Base-by-base conservation (phyloP, 2,888 invertebrate genomes). In the Parnassius mnemosyne region DNA sequence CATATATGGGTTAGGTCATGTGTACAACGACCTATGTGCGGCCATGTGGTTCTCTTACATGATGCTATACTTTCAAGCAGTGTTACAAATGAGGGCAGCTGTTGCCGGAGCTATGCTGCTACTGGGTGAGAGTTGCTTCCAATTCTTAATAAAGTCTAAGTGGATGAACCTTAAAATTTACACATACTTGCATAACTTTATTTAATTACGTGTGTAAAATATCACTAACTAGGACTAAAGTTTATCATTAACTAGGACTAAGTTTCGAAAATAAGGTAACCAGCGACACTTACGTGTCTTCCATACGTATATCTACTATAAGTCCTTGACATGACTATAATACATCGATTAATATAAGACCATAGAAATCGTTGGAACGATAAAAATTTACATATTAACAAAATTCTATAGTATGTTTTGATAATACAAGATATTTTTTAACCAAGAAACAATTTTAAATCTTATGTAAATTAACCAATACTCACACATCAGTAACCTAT, bases 1-100 rank as follows among this genome's bases (percentile, higher is more conserved):
- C 16, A 79, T 93, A 34, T 94, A 88, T 68, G 94, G 94, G 10
- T 92, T 97, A 42, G 98, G 98, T 0, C 98, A 98, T 83, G 94
- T 98, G 51, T 94, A 97, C 82, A 98, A 98, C 92, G 98, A 98
- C 82, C 93, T 98, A n/a, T 97, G 97, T 79, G 97, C 98, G 0
- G 96, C 97, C 10, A 96, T 98, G 94, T 98, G 98, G 98, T 98
- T 98, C 87, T 96, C 97, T 0, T 98, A 98, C 84, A 94, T 97
- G 71, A 93, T 98, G 79, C 94, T 98, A 64, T 98, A 95, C 89
- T 94, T 97, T 67, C 93, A 94, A 87, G 93, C 93, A 12, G 92
- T 94, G 25, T 79, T 94, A 53, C 81, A 89, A 67, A 92, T 94
- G 87, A 87, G 89, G 65, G 88, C 93, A 12, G 91, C 85, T 13